phyloP scores from a whole-genome alignment of 2,113 vertebrate genomes.

The Probosciger aterrimus region DNA sequence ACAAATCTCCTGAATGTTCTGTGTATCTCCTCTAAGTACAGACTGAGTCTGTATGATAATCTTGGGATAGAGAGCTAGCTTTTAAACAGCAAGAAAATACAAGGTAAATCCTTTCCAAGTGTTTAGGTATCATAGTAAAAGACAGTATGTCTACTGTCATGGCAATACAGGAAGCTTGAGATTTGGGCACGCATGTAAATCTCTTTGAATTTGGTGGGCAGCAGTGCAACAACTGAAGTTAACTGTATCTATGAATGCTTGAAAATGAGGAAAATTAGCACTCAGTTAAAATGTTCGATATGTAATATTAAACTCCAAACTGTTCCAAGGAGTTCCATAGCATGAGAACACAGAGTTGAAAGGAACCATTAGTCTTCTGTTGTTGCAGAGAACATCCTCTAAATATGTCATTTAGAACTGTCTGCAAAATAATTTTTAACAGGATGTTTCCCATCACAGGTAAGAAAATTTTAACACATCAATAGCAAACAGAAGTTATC shows the following conservation, averaged over 20 bases:
- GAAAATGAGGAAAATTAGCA: neutral
- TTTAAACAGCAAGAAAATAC: neutral
- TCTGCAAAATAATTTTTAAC: neutral
- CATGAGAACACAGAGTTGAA: neutral
- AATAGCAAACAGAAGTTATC: neutral
- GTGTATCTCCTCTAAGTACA: neutral
- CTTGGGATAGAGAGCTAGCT: neutral
- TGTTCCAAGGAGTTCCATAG: neutral
- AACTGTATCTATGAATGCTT: neutral
- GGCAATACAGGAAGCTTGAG: neutral
- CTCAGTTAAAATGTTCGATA: neutral
- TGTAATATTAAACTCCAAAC: neutral
- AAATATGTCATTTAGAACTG: neutral
- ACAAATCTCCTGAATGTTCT: neutral
- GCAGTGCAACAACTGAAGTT: neutral
- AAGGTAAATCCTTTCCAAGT: neutral
- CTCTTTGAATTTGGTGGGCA: neutral
- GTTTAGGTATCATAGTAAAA: neutral
- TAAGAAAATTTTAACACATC: neutral
- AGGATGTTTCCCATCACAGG: neutral
- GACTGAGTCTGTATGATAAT: neutral
- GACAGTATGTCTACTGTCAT: neutral
- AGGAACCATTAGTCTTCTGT: fast-evolving
- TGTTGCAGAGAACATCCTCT: neutral
- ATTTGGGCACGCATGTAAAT: fast-evolving